A percentile compares a stretch with the other conserved stretches of the same genome.
These are phyloP conservation scores for Tetraodon nigroviridis DNA, from an alignment of 2,113 vertebrate genomes.

Conservation along the genomic window DNA sequence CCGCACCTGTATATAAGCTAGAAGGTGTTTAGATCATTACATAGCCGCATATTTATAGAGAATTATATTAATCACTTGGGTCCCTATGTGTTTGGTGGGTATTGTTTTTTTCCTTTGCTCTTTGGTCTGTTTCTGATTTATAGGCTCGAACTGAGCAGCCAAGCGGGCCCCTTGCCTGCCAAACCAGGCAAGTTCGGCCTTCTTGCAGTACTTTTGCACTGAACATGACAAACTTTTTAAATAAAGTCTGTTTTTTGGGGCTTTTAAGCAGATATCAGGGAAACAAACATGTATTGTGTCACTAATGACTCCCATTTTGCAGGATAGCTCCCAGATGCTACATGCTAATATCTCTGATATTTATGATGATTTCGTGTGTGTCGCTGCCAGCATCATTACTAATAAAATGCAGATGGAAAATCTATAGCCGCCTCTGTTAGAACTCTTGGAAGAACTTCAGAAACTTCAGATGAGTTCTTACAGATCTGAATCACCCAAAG, in stretches of 20 bases:
- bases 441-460: slow-evolving; percentile 11
- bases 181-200: slow-evolving; percentile 32
- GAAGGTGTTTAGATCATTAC: no score
- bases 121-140: slow-evolving; percentile 67
- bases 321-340: slow-evolving; percentile 5
- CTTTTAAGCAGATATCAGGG: slow-evolving; percentile 24
- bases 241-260: slow-evolving; percentile 26
- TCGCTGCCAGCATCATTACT: slow-evolving; percentile 2
- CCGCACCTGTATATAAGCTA: no score
- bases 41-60: no score
- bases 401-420: slow-evolving; percentile 11
- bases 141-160: slow-evolving; percentile 46
- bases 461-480: background rate
- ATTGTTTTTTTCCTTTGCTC: slow-evolving; percentile 44
- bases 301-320: no score
- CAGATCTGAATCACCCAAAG: background rate
- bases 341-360: background rate
- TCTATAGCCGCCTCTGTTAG: slow-evolving; percentile 7
- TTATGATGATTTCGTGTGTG: background rate
- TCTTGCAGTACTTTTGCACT: slow-evolving; percentile 40
- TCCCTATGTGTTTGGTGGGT: slow-evolving; percentile 37
- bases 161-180: slow-evolving; percentile 51
- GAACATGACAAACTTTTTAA: slow-evolving; percentile 41
- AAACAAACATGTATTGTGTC: slow-evolving; percentile 27
- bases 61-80: slow-evolving; percentile 33